Evolutionary conservation across 2,797 vertebrate species (phyloP), one percentile per base, ranked within the genome.

Genomic region (Arctocebus calabarensis): DNA sequence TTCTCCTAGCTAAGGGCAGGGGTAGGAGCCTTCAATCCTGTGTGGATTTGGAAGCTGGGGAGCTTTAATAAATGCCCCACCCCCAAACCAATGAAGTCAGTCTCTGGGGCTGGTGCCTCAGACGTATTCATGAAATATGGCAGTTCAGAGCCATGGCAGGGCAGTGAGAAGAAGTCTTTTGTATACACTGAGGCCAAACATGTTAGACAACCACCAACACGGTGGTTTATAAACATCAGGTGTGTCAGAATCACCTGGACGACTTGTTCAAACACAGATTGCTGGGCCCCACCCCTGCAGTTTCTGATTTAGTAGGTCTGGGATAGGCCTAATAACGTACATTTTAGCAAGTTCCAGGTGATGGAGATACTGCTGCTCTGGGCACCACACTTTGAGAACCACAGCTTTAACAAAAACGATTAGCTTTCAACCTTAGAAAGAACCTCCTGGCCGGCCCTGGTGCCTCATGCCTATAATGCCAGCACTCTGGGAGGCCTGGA

Each of bases 281-380:
- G 3, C 34, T 20, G 32, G 5, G 25, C 32, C 17, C 37, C 23
- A 70, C 37, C 14, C 32, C 19, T 29, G 22, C 57, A 62, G 57
- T 20, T 71, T 90, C 71, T 92, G 84, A 66, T 84, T 74, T 66
- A 90, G 20, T 59, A 70, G 20, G 17, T 20, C 61, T 82, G 61
- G 34, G 64, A 52, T 20, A 19, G 12, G 45, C 29, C 0, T 5
- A 77, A 61, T 20, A 85, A 77, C 55, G 59, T 64, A n/a, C 13
- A 48, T 83, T 95, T 86, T 81, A 66, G 55, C 32, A 61, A 91
- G 90, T 79, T 66, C 59, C n/a, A 62, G 40, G n/a, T 71, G 75
- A 37, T 34, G 14, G 25, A 73, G 34, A 32, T 32, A 25, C 29
- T 77, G 37, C 22, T 61, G 17, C 73, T 66, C 29, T 43, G 57